These are phyloP conservation scores for Apostichopus leukothele DNA, from an alignment of 53 echinoderm and acorn worm genomes.

Conservation along the genomic window DNA sequence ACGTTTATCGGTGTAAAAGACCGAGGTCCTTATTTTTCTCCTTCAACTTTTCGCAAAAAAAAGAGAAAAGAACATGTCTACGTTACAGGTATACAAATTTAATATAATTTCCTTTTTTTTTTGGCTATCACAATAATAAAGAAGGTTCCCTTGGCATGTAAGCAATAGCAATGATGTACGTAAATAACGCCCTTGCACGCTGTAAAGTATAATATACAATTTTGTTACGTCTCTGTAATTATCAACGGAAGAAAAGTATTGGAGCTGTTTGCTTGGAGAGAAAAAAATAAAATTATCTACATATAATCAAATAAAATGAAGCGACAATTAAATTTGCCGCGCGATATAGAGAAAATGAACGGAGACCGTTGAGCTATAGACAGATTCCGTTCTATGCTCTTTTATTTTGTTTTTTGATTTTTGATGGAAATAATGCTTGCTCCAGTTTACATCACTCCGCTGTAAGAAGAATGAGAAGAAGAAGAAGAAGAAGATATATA, in stretches of 20 bases:
- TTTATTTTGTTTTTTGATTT: neutral
- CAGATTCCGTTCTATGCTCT: neutral
- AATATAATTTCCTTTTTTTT: too few relatives aligned
- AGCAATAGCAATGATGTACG: constrained; percentile 2
- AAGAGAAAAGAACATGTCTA: too few relatives aligned
- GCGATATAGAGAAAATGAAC: neutral
- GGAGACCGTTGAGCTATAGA: too few relatives aligned
- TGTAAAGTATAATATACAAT: neutral
- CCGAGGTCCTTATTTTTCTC: too few relatives aligned
- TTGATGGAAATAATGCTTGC: neutral
- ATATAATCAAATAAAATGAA: constrained; percentile 38
- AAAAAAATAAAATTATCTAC: constrained; percentile 39
- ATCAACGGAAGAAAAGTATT: constrained; percentile 4
- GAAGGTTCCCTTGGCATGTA: neutral
- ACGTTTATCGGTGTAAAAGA: too few relatives aligned
- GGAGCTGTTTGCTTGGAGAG: constrained; percentile 24
- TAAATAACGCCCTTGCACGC: neutral
- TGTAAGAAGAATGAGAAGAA: too few relatives aligned
- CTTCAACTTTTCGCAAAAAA: too few relatives aligned
- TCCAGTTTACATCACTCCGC: neutral
- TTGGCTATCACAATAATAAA: too few relatives aligned
- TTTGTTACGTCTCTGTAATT: constrained; percentile 22
- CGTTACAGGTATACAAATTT: too few relatives aligned
- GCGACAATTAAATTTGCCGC: constrained; percentile 32
- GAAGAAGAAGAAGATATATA: too few relatives aligned